phyloP scores from a whole-genome alignment of 92 coral and sea anemone genomes.

The Paramuricea clavata region DNA sequence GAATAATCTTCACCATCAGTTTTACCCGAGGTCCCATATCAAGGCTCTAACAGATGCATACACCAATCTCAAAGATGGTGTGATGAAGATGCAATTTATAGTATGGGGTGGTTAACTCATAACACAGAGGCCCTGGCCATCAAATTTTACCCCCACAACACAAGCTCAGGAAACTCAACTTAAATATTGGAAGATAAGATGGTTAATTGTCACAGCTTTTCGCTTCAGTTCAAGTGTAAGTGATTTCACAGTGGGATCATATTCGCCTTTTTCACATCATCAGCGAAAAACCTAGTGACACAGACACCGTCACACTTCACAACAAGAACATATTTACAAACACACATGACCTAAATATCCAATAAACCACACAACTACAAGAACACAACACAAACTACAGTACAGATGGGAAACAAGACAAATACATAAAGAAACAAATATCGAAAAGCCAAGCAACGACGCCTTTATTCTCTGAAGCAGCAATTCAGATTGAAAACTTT shows the following conservation, averaged over 20 bases:
- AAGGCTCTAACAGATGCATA: too few species aligned
- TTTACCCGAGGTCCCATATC: too few species aligned
- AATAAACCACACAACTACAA: not conserved
- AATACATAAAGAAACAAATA: not conserved
- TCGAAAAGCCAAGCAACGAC: constrained; percentile 15
- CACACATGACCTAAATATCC: not conserved
- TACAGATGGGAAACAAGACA: not conserved
- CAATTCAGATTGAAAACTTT: constrained; percentile 85
- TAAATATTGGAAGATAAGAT: not conserved
- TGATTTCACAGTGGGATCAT: constrained; percentile 32
- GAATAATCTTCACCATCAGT: too few species aligned
- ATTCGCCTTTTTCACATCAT: constrained; percentile 85
- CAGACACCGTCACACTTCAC: not conserved
- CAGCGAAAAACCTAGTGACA: constrained; percentile 55
- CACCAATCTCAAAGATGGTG: too few species aligned
- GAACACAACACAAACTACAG: not conserved
- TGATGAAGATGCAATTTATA: too few species aligned
- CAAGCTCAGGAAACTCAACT: not conserved
- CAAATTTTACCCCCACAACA: not conserved
- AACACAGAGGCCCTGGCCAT: too few species aligned
- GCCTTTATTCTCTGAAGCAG: constrained; percentile 64
- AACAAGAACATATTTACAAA: not conserved
- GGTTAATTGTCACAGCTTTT: not conserved
- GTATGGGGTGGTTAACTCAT: too few species aligned
- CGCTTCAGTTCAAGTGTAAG: constrained; percentile 55